Percentiles rank a stretch among this genome's conserved stretches.
phyloP scores from a whole-genome alignment of 2,888 invertebrate species.

The Agonopterix heracliana region DNA sequence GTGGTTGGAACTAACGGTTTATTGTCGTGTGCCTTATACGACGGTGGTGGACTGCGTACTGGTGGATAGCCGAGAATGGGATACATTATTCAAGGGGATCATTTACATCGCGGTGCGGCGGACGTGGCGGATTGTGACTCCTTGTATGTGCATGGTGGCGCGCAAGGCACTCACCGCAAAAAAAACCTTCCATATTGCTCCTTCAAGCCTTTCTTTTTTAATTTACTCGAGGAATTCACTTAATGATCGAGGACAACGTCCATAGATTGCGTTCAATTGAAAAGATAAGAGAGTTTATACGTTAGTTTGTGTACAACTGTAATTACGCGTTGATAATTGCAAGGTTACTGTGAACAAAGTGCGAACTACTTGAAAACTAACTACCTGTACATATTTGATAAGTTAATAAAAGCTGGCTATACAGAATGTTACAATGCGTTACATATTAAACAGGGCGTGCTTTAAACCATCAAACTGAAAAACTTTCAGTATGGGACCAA shows the following conservation, averaged over 20 bases:
- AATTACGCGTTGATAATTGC: neutral
- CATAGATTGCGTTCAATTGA: constrained; percentile 43
- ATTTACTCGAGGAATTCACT: constrained; percentile 46
- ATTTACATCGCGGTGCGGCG: constrained; percentile 65
- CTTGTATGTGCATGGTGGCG: constrained; percentile 56
- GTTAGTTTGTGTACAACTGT: neutral
- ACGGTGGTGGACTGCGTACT: constrained; percentile 29
- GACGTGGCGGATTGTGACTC: constrained; percentile 60
- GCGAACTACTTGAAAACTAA: no score
- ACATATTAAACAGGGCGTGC: no score
- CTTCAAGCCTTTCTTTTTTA: constrained; percentile 56
- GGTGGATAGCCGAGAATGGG: constrained; percentile 62
- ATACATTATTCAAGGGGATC: constrained; percentile 73
- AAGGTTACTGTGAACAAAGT: neutral
- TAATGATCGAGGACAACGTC: constrained; percentile 49
- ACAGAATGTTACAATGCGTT: no score
- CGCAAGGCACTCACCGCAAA: constrained; percentile 61
- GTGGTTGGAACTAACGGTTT: constrained; percentile 65
- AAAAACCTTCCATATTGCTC: constrained; percentile 59
- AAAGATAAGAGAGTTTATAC: constrained; percentile 25
- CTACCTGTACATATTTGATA: no score
- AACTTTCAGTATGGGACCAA: no score
- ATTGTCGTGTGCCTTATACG: constrained; percentile 64
- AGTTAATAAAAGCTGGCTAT: no score
- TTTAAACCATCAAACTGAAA: no score